Evolutionary conservation across 1,140 invertebrate species (phyloP).

Genomic region (Leptinotarsa texana): DNA sequence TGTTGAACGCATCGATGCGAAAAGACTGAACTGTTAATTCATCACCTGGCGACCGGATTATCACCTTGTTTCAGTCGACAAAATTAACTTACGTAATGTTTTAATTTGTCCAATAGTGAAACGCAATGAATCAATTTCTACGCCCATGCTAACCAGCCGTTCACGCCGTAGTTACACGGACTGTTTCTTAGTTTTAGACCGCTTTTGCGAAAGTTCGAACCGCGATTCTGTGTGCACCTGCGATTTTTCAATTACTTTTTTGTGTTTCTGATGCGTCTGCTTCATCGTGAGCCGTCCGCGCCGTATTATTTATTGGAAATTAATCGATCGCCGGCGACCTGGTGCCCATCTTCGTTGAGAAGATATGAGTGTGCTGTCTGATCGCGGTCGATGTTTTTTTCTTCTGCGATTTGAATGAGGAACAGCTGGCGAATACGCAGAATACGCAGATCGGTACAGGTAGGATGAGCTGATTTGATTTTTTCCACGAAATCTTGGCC

Average conservation of each 20-base stretch:
- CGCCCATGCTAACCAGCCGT: slow-evolving; percentile 11
- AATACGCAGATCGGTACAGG: neutral
- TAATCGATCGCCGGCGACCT: neutral
- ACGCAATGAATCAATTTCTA: slow-evolving; percentile 7
- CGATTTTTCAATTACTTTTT: neutral
- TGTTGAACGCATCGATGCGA: neutral
- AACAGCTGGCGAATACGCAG: slow-evolving; percentile 1
- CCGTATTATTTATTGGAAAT: neutral
- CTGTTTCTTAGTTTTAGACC: slow-evolving; percentile 19
- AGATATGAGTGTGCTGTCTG: neutral
- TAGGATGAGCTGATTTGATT: neutral
- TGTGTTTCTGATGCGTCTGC: neutral
- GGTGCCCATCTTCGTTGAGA: neutral
- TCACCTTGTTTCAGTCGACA: neutral
- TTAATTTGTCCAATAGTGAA: neutral
- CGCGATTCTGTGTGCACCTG: slow-evolving; percentile 9
- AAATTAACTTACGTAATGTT: neutral
- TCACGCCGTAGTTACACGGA: slow-evolving; percentile 5
- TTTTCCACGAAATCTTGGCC: no score
- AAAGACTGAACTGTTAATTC: neutral
- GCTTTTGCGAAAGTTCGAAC: slow-evolving; percentile 19
- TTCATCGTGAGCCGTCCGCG: neutral
- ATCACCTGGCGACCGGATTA: neutral
- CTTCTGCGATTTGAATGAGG: neutral
- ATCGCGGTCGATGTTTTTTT: neutral